Conservation (phyloP, 1,140 invertebrate species). For the honey bee (Apis mellifera) region Amel_HAv3.1 CM009935.2:8542501-8543000, state of each 20-base stretch:
- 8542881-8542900: conserved; percentile 7
- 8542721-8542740: too few relatives aligned
- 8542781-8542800: neutral
- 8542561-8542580: conserved; percentile 30
- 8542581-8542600: conserved; percentile 33
- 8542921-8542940: conserved; percentile 8
- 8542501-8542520: conserved; percentile 15
- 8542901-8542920: conserved; percentile 23
- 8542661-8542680: neutral
- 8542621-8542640: neutral
- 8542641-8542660: neutral
- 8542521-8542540: conserved; percentile 30
- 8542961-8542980: neutral
- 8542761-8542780: neutral
- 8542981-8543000: conserved; percentile 39
- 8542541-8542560: conserved; percentile 10
- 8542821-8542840: neutral
- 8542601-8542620: conserved; percentile 9
- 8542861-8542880: neutral
- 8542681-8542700: neutral
- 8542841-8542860: neutral
- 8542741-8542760: too few relatives aligned
- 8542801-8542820: neutral
- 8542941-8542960: conserved; percentile 10
- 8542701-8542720: neutral